Evolutionary conservation across 2,113 vertebrate species (phyloP), one percentile per base, ranked within the genome.

Genomic region (Sceloporus tristichus): DNA sequence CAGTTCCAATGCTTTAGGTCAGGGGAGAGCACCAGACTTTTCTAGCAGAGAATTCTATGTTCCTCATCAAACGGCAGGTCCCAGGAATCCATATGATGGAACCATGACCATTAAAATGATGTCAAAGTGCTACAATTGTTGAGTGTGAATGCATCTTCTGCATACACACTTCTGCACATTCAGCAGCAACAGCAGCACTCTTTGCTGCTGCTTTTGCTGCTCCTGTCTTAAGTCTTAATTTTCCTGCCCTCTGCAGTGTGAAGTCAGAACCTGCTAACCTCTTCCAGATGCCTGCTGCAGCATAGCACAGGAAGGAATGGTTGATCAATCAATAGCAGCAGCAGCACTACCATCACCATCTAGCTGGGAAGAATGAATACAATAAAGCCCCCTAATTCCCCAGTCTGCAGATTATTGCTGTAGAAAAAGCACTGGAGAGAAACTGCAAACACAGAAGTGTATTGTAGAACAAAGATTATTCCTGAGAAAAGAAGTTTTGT

Each of bases 151-250:
- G 16, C 13, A 48, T 7, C 7, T 48, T 48, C 48, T 48, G 2
- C 7, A 7, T 48, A 7, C 7, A 48, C 48, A 48, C 48, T 48
- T 48, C 48, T 48, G 48, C 48, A 48, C 48, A 48, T 7, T 48
- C 48, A 48, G 48, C 48, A 48, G 7, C 7, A 48, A 6, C 48
- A 48, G 23, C 38, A 82, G 62, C 66, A 53, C 14, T 2, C 7
- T 42, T n/a, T 71, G 70, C 70, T 53, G 21, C 48, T 34, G 8
- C 40, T 8, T 38, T 86, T 79, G 13, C n/a, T 9, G 34, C 16
- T 79, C 42, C 14, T 85, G 3, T 86, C n/a, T 79, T 68, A 85
- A 76, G 76, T 21, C 68, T 54, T n/a, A 25, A n/a, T 48, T n/a
- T 79, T 54, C 23, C 42, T 42, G 25, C 54, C 54, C 3, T 59